These are phyloP conservation scores for Pachyrhynchus sulphureomaculatus DNA, from an alignment of 1,140 invertebrate species.

Conservation along the genomic window DNA sequence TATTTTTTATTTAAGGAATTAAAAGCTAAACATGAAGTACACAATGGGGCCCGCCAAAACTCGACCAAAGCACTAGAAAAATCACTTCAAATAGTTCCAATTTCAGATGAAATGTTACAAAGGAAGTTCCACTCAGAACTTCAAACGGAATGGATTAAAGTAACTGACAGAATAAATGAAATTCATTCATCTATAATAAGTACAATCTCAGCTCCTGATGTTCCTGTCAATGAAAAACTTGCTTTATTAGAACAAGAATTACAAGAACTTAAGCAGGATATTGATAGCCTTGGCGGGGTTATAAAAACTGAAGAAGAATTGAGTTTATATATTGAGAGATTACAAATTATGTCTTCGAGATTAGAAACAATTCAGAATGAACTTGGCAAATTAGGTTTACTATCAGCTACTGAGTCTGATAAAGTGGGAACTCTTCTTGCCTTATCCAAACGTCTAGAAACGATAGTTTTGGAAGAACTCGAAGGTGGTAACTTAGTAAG, in stretches of 20 bases:
- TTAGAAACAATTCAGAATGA: slow-evolving; percentile 75
- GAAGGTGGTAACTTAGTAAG: slow-evolving; percentile 68
- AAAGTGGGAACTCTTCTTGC: slow-evolving; percentile 69
- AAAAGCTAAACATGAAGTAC: slow-evolving; percentile 83
- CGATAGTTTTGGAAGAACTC: slow-evolving; percentile 70
- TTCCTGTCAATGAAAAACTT: slow-evolving; percentile 70
- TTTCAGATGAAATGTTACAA: slow-evolving; percentile 79
- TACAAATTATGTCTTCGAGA: slow-evolving; percentile 73
- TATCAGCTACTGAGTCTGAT: slow-evolving; percentile 72
- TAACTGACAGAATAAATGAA: slow-evolving; percentile 63
- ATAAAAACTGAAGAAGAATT: slow-evolving; percentile 81
- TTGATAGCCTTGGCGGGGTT: slow-evolving; percentile 71
- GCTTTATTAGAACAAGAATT: slow-evolving; percentile 72
- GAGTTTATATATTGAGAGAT: slow-evolving; percentile 73
- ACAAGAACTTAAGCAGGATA: slow-evolving; percentile 63
- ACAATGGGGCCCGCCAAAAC: slow-evolving; percentile 75
- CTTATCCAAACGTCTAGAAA: slow-evolving; percentile 67
- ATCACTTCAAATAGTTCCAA: slow-evolving; percentile 71
- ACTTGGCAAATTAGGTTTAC: slow-evolving; percentile 68
- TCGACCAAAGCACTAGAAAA: slow-evolving; percentile 72
- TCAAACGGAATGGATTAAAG: slow-evolving; percentile 71
- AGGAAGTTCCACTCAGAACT: slow-evolving; percentile 73
- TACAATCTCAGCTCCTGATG: slow-evolving; percentile 68
- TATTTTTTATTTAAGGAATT: slow-evolving; percentile 61
- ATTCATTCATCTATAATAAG: slow-evolving; percentile 67